Evolutionary conservation across 2,113 vertebrate species (phyloP), one percentile per base, ranked within the genome.

Genomic region (Festucalex cinctus): DNA sequence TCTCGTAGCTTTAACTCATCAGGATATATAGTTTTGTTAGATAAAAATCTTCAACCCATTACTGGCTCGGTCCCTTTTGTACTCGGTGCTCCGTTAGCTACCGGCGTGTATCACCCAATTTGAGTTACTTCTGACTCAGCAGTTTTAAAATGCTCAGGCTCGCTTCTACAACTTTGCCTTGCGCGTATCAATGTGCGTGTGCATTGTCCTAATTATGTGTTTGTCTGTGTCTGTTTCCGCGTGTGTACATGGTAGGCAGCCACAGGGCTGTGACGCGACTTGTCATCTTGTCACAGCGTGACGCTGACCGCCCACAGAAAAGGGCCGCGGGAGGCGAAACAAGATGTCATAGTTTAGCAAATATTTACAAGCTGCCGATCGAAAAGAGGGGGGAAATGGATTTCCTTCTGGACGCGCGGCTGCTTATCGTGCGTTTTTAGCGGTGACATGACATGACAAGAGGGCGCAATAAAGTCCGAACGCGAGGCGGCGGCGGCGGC

Each of bases 201-300:
- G 44, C 1, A 39, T 41, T 41, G 39, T 41, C 39, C 39, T 13
- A 12, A 4, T 63, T 24, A n/a, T 37, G 3, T 62, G 6, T 63
- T 9, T 22, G 28, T 41, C 39, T 63, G 36, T 54, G 54, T 6
- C 5, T 58, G 54, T 53, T 22, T 54, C 19, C 19, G 24, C 68
- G 35, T 65, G 68, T 62, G 28, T 24, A 28, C 32, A 48, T 24
- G 53, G 71, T 66, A 71, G 67, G 66, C 66, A 44, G 69, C 80
- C 76, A 80, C 71, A 44, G 76, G 74, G 70, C 73, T 57, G 44
- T 76, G 75, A 81, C 72, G 81, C 76, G 78, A 70, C 71, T 66
- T 84, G 85, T 85, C 85, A 85, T 73, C 56, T 46, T 86, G 81
- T 85, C 78, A 82, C 77, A 84, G 82, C 73, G 26, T 71, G 76